Base-by-base conservation (phyloP, 30 jellyfish, hydroid and myxozoan genomes). In the Rhopilema esculentum region DNA sequence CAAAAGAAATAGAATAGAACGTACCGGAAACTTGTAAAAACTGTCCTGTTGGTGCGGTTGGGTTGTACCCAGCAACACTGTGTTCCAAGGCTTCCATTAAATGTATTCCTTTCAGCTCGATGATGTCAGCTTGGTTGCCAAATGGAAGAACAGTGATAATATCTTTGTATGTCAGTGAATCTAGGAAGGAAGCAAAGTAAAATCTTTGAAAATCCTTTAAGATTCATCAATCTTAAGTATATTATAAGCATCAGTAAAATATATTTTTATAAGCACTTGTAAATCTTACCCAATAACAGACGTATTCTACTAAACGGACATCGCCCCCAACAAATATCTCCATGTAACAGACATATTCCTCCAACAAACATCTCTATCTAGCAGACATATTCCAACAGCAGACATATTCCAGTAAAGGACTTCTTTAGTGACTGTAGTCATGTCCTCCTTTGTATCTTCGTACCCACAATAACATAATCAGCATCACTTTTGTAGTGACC, bases 101-200 rank as follows among this genome's bases (percentile, higher is more conserved):
- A 50, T 67, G 66, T 16, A 50, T 83, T 19, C 99, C 99, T 50
- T 95, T 87, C 31, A 96, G 40, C 61, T 82, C 93, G 27, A 93
- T 88, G 23, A 96, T 87, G 66, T 96, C 97, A 4, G 99, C 99
- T 53, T 85, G 93, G 77, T 96, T 96, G 50, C 99, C 99, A 52
- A 91, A 96, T 17, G 99, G 99, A 29, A 91, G 85, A 2, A 91
- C 97, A 22, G 81, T 92, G 40, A 80, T 26, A 23, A 96, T 25
- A 50, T 96, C 99, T 48, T 92, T 91, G 21, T 66, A 49, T 4
- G 98, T 91, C 61, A 96, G 71, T 0, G 90, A 67, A 30, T 96
- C 99, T 96, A 69, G 6, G 24, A 66, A 82, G 16, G 12, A 27
- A 9, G 28, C 1, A 28, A 75, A 16, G 24, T 8, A 20, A 72